Percentiles rank a stretch among this genome's conserved stretches.
Conservation (phyloP, 2,113 vertebrate genomes). For the Carassius gibelio region DNA sequence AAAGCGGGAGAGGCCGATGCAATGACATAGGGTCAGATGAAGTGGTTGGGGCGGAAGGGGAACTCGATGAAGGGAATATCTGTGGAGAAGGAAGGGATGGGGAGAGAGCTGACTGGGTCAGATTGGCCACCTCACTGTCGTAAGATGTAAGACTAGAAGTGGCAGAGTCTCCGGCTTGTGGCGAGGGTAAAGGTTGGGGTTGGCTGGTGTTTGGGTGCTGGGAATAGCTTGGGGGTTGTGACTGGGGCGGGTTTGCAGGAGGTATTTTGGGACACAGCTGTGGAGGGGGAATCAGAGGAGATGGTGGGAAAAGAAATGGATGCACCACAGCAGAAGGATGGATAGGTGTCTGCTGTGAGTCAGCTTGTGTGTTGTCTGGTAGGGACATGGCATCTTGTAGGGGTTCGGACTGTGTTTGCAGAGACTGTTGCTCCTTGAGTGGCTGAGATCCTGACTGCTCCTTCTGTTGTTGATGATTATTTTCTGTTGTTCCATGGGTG, state of each 20-base stretch:
- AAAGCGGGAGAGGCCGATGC: conserved; percentile 77
- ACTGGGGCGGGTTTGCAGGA: conserved; percentile 48
- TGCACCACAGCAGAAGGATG: conserved; percentile 60
- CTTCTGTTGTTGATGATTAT: conserved; percentile 57
- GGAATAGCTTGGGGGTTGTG: conserved; percentile 17
- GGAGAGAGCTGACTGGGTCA: conserved; percentile 83
- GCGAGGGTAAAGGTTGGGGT: conserved; percentile 62
- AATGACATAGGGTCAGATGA: conserved; percentile 60
- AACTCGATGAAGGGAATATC: conserved; percentile 66
- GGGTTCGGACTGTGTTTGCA: background rate
- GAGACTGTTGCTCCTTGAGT: conserved; percentile 25
- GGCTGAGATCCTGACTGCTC: conserved; percentile 24
- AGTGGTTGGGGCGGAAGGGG: conserved; percentile 55
- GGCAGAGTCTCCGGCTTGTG: conserved; percentile 84
- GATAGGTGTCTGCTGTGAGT: conserved; percentile 23
- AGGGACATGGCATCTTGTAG: conserved; percentile 35
- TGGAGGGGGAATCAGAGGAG: conserved; percentile 28
- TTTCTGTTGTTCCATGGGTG: conserved; percentile 65
- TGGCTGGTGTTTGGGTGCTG: conserved; percentile 40
- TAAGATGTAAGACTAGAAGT: conserved; percentile 90
- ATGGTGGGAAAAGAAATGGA: conserved; percentile 57
- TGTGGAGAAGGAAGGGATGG: conserved; percentile 73
- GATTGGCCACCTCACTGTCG: conserved; percentile 90
- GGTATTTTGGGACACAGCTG: conserved; percentile 59
- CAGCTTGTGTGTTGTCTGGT: conserved; percentile 34